Conservation (phyloP, 2,797 vertebrate genomes). For the Rousettus madagascariensis region DNA sequence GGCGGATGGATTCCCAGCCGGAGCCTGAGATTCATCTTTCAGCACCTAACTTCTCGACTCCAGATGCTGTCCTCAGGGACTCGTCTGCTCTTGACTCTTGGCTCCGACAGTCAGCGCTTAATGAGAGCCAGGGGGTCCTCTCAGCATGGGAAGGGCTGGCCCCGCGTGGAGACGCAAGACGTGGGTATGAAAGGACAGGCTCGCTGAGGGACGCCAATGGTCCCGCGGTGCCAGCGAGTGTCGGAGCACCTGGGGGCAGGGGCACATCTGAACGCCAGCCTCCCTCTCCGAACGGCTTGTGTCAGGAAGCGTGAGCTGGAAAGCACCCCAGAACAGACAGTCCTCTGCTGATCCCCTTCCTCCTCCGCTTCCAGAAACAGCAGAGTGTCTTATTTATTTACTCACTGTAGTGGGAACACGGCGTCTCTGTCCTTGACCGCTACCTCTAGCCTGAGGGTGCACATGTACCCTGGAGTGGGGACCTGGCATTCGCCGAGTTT, state of each 20-base stretch:
- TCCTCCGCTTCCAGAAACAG: conserved; percentile 47
- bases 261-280: background rate
- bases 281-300: background rate
- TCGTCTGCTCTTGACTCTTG: conserved; percentile 68
- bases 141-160: background rate
- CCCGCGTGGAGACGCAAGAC: rapidly evolving
- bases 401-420: background rate
- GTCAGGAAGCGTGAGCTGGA: conserved; percentile 71
- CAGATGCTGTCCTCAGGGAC: conserved; percentile 71
- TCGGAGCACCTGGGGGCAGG: conserved; percentile 9
- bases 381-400: conserved; percentile 40
- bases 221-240: background rate
- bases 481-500: background rate
- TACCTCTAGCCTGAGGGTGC: background rate
- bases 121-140: conserved; percentile 40
- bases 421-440: background rate
- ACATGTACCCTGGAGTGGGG: background rate
- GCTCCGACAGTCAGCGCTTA: background rate
- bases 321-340: conserved; percentile 71
- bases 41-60: conserved; percentile 75
- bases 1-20: conserved; percentile 59
- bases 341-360: conserved; percentile 50
- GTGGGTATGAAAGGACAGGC: background rate
- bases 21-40: conserved; percentile 80
- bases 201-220: background rate